Evolutionary conservation across 2,888 invertebrate genomes (phyloP).

Genomic region (Acanthococcus lagerstroemiae): DNA sequence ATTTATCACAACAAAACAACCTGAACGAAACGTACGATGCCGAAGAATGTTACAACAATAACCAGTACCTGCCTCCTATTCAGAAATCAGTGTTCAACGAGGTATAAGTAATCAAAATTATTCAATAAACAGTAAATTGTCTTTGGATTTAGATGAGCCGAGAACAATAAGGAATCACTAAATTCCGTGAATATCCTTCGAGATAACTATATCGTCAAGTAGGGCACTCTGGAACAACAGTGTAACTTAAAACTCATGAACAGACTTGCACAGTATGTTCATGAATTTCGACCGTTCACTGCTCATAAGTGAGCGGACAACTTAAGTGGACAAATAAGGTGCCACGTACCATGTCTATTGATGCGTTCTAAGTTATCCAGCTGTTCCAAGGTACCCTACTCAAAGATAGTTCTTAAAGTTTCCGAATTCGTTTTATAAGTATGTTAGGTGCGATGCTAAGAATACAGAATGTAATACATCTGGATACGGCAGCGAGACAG

Average conservation of each 20-base stretch:
- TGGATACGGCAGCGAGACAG: slow-evolving; percentile 9
- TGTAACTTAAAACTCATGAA: no score
- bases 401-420: neutral
- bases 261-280: no score
- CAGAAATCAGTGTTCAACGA: slow-evolving; percentile 1
- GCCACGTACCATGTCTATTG: no score
- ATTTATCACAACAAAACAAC: neutral
- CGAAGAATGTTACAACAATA: neutral
- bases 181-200: no score
- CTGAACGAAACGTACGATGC: neutral
- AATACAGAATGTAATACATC: slow-evolving; percentile 4
- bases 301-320: neutral
- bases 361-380: no score
- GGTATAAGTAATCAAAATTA: neutral
- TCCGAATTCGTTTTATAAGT: neutral
- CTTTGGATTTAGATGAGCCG: neutral
- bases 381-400: no score
- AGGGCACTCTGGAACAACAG: no score
- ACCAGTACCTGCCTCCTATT: neutral
- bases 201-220: neutral
- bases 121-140: neutral
- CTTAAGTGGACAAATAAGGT: neutral
- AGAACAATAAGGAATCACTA: neutral
- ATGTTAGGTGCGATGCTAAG: neutral
- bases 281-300: no score